Evolutionary conservation across 2,113 vertebrate genomes (phyloP), one percentile per base, ranked within the genome.

Genomic region (Ophiodon elongatus): DNA sequence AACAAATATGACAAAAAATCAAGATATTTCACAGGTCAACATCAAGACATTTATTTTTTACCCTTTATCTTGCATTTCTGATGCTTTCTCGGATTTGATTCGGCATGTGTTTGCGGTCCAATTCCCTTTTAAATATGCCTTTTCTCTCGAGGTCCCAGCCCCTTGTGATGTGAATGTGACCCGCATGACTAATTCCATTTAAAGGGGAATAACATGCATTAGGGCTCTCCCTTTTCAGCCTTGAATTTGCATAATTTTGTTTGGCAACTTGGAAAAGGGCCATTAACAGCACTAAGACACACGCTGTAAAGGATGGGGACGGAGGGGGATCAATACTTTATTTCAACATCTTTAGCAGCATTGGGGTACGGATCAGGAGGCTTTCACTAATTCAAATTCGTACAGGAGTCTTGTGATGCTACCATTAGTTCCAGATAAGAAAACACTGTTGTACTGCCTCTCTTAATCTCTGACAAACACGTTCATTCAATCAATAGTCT

Each of bases 221-320:
- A 88, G 76, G 80, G 88, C 81, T 85, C 88, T 72, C 80, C 83
- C 85, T 83, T 92, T 92, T 90, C 77, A 87, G 75, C 77, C 70
- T 83, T 0, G 1, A 81, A 93, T 95, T 94, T 94, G 84, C 93
- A 94, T 95, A 94, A 94, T 94, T 94, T 91, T 93, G 90, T 94
- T 94, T 93, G 93, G 91, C 93, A 94, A 91, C 86, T 88, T 85
- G 89, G 88, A 88, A 93, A 92, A 91, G 76, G 84, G 90, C 92
- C 90, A 91, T 94, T 91, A 93, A 92, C 91, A 85, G 85, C 78
- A 80, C 69, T 27, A 65, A 86, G 86, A 73, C 71, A 45, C 76
- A 74, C 83, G 86, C 76, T 89, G 90, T 83, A 86, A 85, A 87
- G 88, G 70, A 70, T 68, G 17, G 62, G 63, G 64, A 64, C 29